Conservation (phyloP, 53 echinoderm and acorn worm genomes). For the Henricia sp. region DNA sequence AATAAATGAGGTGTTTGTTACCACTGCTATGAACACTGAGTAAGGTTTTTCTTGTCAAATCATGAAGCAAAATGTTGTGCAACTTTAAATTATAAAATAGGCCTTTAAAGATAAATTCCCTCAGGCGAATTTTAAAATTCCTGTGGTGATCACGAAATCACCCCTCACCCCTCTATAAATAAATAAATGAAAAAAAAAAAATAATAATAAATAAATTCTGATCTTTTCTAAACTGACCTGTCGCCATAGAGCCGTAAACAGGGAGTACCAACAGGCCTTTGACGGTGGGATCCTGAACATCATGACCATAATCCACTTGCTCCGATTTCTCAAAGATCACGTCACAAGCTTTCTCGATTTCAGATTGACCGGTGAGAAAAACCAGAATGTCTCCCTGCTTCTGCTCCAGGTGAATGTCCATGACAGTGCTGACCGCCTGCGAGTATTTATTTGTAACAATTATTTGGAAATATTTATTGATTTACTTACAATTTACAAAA, state of each 20-base stretch:
- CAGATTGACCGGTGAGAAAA: slow-evolving; percentile 93
- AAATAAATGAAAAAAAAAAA: not conserved
- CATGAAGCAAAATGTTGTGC: no score
- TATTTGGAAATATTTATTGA: no score
- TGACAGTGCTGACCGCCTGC: slow-evolving; percentile 90
- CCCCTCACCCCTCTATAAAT: no score
- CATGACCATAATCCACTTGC: slow-evolving; percentile 83
- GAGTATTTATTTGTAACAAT: not conserved
- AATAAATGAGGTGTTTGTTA: no score
- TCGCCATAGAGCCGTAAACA: slow-evolving; percentile 97
- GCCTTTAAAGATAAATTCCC: no score
- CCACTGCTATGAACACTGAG: no score
- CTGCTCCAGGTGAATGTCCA: slow-evolving; percentile 96
- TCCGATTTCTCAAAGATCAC: slow-evolving; percentile 83
- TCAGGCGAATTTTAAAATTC: no score
- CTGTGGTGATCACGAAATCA: no score
- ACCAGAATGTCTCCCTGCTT: slow-evolving; percentile 90
- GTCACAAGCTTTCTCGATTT: slow-evolving; percentile 89
- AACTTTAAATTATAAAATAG: no score
- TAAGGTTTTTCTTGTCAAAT: no score
- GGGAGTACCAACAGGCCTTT: slow-evolving; percentile 88
- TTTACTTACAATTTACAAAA: no score
- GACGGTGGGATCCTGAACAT: slow-evolving; percentile 75
- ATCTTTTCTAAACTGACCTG: slow-evolving; percentile 70
- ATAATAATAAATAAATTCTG: not conserved